Conservation (phyloP, 2,888 invertebrate species). For the Diaphora mendica region DNA sequence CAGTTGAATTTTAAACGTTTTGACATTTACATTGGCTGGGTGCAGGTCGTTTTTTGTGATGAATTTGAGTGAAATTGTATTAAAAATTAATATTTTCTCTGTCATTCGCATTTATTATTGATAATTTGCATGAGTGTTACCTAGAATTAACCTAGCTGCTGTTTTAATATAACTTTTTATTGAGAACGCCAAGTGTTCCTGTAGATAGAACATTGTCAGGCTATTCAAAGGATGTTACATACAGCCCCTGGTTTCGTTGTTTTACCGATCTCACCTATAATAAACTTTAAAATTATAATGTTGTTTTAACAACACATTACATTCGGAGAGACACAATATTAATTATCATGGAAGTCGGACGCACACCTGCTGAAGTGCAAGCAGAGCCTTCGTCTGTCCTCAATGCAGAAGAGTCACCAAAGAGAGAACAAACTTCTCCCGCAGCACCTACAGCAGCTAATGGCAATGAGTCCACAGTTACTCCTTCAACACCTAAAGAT, state of each 20-base stretch:
- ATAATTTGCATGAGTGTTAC: neutral
- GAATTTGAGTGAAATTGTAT: neutral
- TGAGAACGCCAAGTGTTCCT: neutral
- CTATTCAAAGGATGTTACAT: neutral
- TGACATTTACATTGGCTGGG: too few species aligned
- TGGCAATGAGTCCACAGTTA: constrained; percentile 19
- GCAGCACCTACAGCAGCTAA: constrained; percentile 10
- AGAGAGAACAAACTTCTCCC: constrained; percentile 28
- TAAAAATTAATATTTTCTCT: neutral
- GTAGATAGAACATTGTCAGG: neutral
- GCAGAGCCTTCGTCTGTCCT: constrained; percentile 13
- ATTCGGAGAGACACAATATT: neutral
- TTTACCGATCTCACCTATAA: neutral
- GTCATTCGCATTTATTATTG: neutral
- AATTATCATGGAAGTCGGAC: constrained; percentile 17
- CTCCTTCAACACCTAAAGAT: constrained; percentile 55
- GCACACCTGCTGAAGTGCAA: constrained; percentile 6
- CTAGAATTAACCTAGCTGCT: neutral
- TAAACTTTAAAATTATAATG: neutral
- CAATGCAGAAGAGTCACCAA: constrained; percentile 28
- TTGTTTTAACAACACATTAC: neutral
- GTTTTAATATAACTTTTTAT: neutral
- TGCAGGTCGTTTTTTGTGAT: neutral
- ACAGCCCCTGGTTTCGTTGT: neutral
- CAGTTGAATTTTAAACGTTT: too few species aligned